Percentiles rank a stretch among this genome's conserved stretches.
phyloP scores from a whole-genome alignment of 2,113 vertebrate genomes.

The Rhizomys pruinosus region DNA sequence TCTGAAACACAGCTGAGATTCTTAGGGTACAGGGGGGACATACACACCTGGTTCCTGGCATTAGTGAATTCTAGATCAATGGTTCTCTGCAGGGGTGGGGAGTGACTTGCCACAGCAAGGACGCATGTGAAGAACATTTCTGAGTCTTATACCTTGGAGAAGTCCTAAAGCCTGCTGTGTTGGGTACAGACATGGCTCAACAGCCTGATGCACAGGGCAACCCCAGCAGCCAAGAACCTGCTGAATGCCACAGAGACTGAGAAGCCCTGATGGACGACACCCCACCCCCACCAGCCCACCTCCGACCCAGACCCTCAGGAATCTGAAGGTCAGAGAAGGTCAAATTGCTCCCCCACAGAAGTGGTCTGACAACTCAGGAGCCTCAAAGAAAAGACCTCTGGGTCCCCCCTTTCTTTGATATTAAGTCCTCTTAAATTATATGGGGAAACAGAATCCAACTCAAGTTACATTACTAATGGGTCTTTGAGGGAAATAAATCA shows the following conservation, averaged over 20 bases:
- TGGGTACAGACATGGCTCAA: accelerated
- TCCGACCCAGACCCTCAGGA: neutral
- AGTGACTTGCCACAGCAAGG: neutral
- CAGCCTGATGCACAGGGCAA: neutral
- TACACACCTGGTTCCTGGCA: neutral
- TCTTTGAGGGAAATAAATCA: constrained; percentile 68
- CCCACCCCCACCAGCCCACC: too few species aligned
- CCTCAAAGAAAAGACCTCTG: constrained; percentile 34
- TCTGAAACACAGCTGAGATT: neutral
- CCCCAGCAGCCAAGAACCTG: too few species aligned
- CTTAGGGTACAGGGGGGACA: neutral
- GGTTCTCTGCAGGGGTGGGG: too few species aligned
- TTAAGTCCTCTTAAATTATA: constrained; percentile 60
- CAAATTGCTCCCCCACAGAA: neutral
- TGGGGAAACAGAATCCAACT: constrained; percentile 45
- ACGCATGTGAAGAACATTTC: neutral
- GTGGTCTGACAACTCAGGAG: neutral
- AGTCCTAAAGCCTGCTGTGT: neutral
- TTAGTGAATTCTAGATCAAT: too few species aligned
- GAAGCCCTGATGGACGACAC: too few species aligned
- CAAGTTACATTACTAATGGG: constrained; percentile 50
- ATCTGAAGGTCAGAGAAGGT: neutral
- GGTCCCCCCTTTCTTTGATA: constrained; percentile 31
- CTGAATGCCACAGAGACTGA: too few species aligned
- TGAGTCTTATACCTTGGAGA: neutral